Evolutionary conservation across 2,797 vertebrate species (phyloP).

Genomic region (Neoniphon sammara): DNA sequence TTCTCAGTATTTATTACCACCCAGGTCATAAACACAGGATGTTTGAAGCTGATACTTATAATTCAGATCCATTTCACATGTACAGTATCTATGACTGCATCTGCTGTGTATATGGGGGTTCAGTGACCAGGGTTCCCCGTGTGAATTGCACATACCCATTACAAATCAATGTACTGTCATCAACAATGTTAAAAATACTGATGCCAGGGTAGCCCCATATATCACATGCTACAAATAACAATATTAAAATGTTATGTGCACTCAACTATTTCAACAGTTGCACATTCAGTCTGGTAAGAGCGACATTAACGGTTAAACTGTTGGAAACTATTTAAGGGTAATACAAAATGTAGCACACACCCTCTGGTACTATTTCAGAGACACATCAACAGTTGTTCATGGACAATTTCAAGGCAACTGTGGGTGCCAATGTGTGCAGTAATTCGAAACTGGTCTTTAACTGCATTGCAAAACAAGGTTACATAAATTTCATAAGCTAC

Average conservation of each 20-base stretch:
- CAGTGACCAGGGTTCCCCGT: constrained; percentile 43
- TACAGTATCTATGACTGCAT: constrained; percentile 52
- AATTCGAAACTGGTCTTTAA: constrained; percentile 10
- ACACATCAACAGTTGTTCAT: neutral
- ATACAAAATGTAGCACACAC: neutral
- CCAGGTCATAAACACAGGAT: constrained; percentile 25
- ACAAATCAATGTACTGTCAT: constrained; percentile 69
- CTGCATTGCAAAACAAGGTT: constrained; percentile 11
- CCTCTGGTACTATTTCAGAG: neutral
- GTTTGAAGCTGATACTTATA: constrained; percentile 35
- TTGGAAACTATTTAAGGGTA: constrained; percentile 32
- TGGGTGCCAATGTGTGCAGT: neutral
- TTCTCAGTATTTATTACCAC: constrained; percentile 18
- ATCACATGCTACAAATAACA: constrained; percentile 55
- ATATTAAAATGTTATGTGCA: constrained; percentile 45
- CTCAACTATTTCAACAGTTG: constrained; percentile 65
- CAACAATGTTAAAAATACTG: constrained; percentile 55
- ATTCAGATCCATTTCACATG: constrained; percentile 49
- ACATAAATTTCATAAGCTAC: neutral
- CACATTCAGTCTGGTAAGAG: constrained; percentile 30
- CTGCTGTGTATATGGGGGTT: constrained; percentile 48
- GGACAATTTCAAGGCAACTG: constrained; percentile 46
- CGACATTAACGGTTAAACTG: constrained; percentile 31
- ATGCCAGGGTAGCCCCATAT: constrained; percentile 15
- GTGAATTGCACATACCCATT: constrained; percentile 25